A percentile compares a stretch with the other conserved stretches of the same genome.
These are phyloP conservation scores for Synanthedon formicaeformis DNA, from an alignment of 2,888 invertebrate genomes.

Conservation along the genomic window DNA sequence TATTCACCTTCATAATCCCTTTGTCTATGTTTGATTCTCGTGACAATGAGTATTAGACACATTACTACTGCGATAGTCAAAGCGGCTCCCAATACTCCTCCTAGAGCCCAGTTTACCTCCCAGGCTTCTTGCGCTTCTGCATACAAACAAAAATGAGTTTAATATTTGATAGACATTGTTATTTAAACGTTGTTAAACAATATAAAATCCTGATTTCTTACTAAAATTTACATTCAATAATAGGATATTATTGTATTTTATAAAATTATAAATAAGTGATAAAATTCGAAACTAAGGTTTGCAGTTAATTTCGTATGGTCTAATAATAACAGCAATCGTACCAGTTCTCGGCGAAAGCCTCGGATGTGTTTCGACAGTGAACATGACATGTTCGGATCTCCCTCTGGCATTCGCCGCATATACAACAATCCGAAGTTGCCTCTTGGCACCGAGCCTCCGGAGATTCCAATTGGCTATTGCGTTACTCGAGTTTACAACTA, in stretches of 20 bases:
- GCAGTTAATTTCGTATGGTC: no score
- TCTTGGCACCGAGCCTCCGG: slow-evolving; percentile 81
- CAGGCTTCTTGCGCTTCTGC: slow-evolving; percentile 58
- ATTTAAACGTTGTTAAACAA: no score
- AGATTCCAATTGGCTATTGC: slow-evolving; percentile 81
- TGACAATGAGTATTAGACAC: slow-evolving; percentile 73
- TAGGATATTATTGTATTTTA: no score
- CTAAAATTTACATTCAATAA: no score
- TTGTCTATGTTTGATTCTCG: slow-evolving; percentile 68
- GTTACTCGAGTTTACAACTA: slow-evolving; percentile 78
- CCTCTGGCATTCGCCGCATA: slow-evolving; percentile 89
- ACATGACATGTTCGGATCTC: slow-evolving; percentile 76
- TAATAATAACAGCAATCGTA: slow-evolving; percentile 10
- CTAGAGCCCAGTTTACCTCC: slow-evolving; percentile 67
- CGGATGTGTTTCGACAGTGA: slow-evolving; percentile 50
- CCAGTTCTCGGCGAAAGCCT: slow-evolving; percentile 49
- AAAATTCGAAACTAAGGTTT: no score
- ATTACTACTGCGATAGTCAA: slow-evolving; percentile 76
- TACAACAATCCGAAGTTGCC: slow-evolving; percentile 80
- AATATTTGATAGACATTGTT: no score
- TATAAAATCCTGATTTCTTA: no score
- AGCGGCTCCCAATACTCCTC: slow-evolving; percentile 78
- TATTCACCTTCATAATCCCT: slow-evolving; percentile 63
- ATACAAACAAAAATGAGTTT: slow-evolving; percentile 1
- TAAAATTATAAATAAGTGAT: no score